phyloP scores from a whole-genome alignment of 2,113 vertebrate genomes.

The Telmatochromis brichardi region DNA sequence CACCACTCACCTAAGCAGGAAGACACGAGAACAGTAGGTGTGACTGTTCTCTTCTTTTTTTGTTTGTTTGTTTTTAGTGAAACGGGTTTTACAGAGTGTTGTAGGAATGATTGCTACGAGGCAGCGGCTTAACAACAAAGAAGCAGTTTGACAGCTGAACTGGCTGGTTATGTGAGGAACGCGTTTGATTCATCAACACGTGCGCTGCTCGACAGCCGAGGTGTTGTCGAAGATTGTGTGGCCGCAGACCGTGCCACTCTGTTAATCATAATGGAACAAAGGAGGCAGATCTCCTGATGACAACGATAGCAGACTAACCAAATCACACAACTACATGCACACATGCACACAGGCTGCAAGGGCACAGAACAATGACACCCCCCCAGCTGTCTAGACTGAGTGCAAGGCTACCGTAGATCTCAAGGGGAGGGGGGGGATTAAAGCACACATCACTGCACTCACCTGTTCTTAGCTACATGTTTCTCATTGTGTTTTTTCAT shows the following conservation, averaged over 20 bases:
- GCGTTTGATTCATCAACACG: conserved; percentile 16
- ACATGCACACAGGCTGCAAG: background rate
- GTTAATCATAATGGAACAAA: conserved; percentile 49
- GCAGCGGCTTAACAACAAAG: background rate
- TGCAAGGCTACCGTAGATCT: conserved; percentile 28
- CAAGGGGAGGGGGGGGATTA: conserved; percentile 1
- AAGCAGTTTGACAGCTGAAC: conserved; percentile 20
- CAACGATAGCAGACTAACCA: conserved; percentile 38
- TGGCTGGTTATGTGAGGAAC: background rate
- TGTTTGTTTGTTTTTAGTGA: background rate
- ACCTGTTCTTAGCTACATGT: conserved; percentile 47
- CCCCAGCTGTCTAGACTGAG: conserved; percentile 52
- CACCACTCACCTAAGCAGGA: background rate
- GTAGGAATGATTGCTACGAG: background rate
- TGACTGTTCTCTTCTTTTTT: background rate
- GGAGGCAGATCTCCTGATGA: conserved; percentile 37
- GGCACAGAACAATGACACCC: conserved; percentile 42
- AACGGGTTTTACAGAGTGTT: conserved; percentile 29
- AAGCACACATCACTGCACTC: conserved; percentile 25
- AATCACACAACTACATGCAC: conserved; percentile 2
- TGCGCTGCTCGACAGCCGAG: background rate
- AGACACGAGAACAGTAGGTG: background rate
- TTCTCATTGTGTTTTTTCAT: conserved; percentile 13
- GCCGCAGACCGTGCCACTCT: conserved; percentile 27
- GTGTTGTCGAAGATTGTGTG: conserved; percentile 29